These are phyloP conservation scores for Chymomyza costata DNA, from an alignment of 1,140 invertebrate genomes.

Conservation along the genomic window DNA sequence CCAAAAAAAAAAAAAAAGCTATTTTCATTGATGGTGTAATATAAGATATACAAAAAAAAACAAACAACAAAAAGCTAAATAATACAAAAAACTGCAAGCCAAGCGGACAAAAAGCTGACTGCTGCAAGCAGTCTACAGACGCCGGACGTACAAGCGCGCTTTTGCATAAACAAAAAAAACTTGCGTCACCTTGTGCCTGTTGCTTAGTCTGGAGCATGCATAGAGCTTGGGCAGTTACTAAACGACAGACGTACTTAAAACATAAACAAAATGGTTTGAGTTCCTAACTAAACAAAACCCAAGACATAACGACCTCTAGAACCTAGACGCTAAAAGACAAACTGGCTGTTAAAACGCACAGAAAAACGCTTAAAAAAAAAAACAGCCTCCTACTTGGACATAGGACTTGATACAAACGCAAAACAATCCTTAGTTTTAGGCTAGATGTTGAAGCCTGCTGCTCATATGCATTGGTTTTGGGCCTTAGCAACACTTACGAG, in stretches of 20 bases:
- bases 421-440: conserved; percentile 38
- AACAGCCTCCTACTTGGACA: conserved; percentile 1
- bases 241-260: conserved; percentile 34
- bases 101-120: too few relatives aligned
- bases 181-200: too few relatives aligned
- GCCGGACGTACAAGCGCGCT: too few relatives aligned
- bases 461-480: too few relatives aligned
- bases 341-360: conserved; percentile 66
- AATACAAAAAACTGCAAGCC: conserved; percentile 5
- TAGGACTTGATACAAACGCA: too few relatives aligned
- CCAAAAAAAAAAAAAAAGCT: conserved; percentile 17
- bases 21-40: conserved; percentile 68
- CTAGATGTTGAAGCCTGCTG: too few relatives aligned
- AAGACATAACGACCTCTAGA: too few relatives aligned
- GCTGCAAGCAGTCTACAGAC: too few relatives aligned
- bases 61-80: conserved; percentile 12
- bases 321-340: conserved; percentile 3
- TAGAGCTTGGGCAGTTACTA: conserved; percentile 17
- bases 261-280: conserved; percentile 64
- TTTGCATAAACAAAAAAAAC: too few relatives aligned
- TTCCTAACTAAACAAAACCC: conserved; percentile 61
- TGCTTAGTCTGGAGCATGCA: too few relatives aligned
- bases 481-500: too few relatives aligned
- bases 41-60: conserved; percentile 61
- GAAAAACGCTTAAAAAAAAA: background rate